Conservation (phyloP, 2,113 vertebrate genomes). For the Solea solea region DNA sequence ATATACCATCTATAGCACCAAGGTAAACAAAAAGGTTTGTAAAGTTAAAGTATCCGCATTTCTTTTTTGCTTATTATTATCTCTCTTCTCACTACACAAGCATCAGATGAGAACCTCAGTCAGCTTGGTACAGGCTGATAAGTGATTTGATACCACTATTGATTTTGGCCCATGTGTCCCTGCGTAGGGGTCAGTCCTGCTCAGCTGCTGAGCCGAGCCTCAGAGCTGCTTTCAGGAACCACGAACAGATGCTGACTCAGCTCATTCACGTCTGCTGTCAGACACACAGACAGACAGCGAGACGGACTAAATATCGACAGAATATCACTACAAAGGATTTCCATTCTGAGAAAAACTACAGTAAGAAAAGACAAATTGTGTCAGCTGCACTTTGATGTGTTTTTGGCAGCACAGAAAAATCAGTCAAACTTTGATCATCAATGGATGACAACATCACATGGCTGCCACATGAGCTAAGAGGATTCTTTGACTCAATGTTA, state of each 20-base stretch:
- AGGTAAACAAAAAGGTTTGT: not conserved
- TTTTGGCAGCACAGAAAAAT: conserved; percentile 15
- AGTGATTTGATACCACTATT: conserved; percentile 63
- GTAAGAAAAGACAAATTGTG: conserved; percentile 4
- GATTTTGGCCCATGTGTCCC: conserved; percentile 61
- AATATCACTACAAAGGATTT: conserved; percentile 10
- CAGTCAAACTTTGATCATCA: conserved; percentile 29
- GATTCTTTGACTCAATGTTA: not conserved
- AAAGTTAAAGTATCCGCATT: not conserved
- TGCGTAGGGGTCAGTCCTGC: conserved; percentile 51
- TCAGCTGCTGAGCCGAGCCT: conserved; percentile 27
- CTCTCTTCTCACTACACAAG: conserved; percentile 15
- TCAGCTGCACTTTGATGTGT: conserved; percentile 7
- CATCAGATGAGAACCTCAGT: conserved; percentile 55
- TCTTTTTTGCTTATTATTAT: not conserved
- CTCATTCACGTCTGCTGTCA: conserved; percentile 24
- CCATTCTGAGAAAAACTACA: not conserved
- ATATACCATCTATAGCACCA: not conserved
- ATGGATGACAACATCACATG: conserved; percentile 14
- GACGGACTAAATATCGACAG: not conserved
- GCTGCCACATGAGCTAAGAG: not conserved
- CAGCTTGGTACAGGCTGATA: conserved; percentile 58
- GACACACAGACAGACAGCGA: conserved; percentile 5
- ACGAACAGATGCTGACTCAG: conserved; percentile 48
- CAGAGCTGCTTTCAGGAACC: conserved; percentile 28